phyloP scores from a whole-genome alignment of 2,797 vertebrate species.

The Eleutherodactylus coqui region DNA sequence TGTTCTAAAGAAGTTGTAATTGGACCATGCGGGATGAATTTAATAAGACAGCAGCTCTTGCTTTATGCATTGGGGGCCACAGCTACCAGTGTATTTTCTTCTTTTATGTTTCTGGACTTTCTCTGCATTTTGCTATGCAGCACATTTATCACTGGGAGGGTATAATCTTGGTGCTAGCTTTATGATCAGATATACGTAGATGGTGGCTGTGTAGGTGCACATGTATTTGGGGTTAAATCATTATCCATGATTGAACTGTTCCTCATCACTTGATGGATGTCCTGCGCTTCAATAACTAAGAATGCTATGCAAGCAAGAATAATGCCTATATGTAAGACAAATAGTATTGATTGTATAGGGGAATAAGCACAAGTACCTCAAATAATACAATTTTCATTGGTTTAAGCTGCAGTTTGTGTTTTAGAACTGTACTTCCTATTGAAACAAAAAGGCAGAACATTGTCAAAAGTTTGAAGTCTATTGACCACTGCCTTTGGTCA shows the following conservation, averaged over 20 bases:
- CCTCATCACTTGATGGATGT: too few species aligned
- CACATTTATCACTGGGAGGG: not conserved
- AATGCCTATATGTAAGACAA: too few species aligned
- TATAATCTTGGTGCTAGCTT: not conserved
- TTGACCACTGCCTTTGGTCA: too few species aligned
- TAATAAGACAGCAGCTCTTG: slow-evolving; percentile 46
- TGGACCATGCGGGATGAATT: slow-evolving; percentile 38
- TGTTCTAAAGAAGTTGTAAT: slow-evolving; percentile 43
- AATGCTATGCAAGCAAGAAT: too few species aligned
- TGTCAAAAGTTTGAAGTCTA: too few species aligned
- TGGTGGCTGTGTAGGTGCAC: not conserved
- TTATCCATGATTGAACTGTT: not conserved
- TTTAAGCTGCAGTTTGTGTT: too few species aligned
- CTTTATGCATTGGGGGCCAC: slow-evolving; percentile 66
- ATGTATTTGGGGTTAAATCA: not conserved
- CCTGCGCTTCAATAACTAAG: not conserved
- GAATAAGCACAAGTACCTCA: too few species aligned
- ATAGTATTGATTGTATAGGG: too few species aligned
- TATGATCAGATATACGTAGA: not conserved
- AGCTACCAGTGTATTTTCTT: slow-evolving; percentile 45
- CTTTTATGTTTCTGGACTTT: not conserved
- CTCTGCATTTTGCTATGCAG: not conserved
- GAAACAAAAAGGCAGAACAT: too few species aligned
- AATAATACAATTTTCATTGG: too few species aligned
- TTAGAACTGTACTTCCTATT: too few species aligned